Base-by-base conservation (phyloP, 2,888 invertebrate genomes). In the Luperina nickerlii region DNA sequence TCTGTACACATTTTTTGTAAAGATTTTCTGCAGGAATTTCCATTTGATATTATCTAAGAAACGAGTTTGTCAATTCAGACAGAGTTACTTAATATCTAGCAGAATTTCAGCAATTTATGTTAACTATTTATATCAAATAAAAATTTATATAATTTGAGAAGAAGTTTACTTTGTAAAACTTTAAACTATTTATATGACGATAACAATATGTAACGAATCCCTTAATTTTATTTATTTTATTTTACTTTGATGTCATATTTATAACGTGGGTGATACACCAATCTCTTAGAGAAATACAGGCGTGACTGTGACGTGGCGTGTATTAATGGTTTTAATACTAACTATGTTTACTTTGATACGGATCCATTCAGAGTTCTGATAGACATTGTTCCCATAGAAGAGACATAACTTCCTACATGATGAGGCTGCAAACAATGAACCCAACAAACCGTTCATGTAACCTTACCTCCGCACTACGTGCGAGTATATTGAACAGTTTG, bases 371-470 rank as follows among this genome's bases (percentile, higher is more conserved):
- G 51, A 6, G 11, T n/a, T 66, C 0, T 38, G 2, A 7, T 0
- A 51, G 8, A 67, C 38, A 20, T 60, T 66, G 42, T 62, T 32
- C 5, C 32, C 8, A 63, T 18, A 69, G n/a, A 70, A 18, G 24
- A n/a, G 5, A 9, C 24, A 42, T 57, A 8, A 7, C 13, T 69
- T 51, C 18, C 32, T 20, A 48, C 13, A 6, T 66, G 27, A 45
- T 24, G 66, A 70, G 66, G 15, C 48, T 51, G 24, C 51, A 20
- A 38, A 71, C 66, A 38, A 38, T 54, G 60, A 54, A 62, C 20
- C 38, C 27, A 18, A 67, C 42, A 18, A 32, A 77, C 57, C 20
- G 57, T 48, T 27, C 57, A 18, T n/a, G 83, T 77, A 83, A 83
- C 54, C 38, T 48, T 38, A 63, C 63, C 63, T 27, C 54, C 8